Conservation (phyloP, 2,797 vertebrate genomes). For the Oceanodroma leucorhoa region DNA sequence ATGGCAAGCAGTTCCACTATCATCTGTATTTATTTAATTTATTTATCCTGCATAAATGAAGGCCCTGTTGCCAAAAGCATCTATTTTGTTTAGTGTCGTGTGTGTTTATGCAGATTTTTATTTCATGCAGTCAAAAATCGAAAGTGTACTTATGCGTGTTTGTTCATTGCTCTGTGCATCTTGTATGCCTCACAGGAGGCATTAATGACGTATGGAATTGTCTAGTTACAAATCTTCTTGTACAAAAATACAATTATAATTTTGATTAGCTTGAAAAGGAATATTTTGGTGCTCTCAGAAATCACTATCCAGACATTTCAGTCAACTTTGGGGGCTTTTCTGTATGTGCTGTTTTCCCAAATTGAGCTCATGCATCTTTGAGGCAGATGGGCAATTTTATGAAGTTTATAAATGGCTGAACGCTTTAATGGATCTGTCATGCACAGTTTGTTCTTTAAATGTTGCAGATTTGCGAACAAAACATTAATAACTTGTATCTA, state of each 20-base stretch:
- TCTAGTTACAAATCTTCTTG: constrained; percentile 6
- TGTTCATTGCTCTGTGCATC: background rate
- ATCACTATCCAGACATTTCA: background rate
- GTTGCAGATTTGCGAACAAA: background rate
- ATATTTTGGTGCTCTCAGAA: background rate
- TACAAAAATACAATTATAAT: background rate
- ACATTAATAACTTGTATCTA: background rate
- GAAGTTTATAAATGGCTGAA: constrained; percentile 7
- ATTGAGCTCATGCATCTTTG: background rate
- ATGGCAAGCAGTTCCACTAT: background rate
- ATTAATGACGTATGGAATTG: background rate
- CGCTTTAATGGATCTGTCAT: background rate
- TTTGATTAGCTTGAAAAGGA: constrained; percentile 26
- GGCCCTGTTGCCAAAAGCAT: background rate
- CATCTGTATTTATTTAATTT: constrained; percentile 34
- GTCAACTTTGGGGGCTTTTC: background rate
- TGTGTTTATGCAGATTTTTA: constrained; percentile 22
- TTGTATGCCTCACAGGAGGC: background rate
- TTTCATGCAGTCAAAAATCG: background rate
- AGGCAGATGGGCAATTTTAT: constrained; percentile 4
- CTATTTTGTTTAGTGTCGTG: background rate
- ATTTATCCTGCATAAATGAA: constrained; percentile 19
- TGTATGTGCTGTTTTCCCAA: background rate
- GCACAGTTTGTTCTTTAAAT: background rate
- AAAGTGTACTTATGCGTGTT: background rate